Base-by-base conservation (phyloP, 2,888 invertebrate species). In the Drosophila macrospina region DNA sequence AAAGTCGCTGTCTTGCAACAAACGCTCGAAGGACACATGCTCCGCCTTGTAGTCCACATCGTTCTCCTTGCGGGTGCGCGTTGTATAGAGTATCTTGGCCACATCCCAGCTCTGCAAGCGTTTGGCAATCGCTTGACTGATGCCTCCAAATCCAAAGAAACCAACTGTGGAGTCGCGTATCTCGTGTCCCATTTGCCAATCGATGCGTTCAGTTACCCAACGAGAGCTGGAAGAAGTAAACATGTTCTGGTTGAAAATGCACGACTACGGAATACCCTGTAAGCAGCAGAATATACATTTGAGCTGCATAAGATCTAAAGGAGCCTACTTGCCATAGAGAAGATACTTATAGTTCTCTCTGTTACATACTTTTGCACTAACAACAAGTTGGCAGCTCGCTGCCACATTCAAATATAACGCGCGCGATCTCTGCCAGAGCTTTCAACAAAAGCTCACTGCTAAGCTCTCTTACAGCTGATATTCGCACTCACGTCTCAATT, bases 81-180 rank as follows among this genome's bases (percentile, higher is more conserved):
- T 96, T 48, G 93, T 93, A 90, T 97, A 98, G 0, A 98, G 86
- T 61, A 98, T 94, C 84, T 93, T 93, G 4, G 93, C 92, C 0
- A 96, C 94, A 77, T 95, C 95, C 90, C 98, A 98, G 0, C 96
- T 93, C 76, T 95, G 94, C 0, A 98, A 92, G 59, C 96, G 93
- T 83, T 94, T 93, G 0, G 96, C 97, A 10, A 98, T 95, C 56
- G 96, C 96, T 80, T 95, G 94, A 0, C 97, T 97, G 64, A 98
- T 97, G 78, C 97, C 93, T 1, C 98, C 98, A 82, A 96, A 94
- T 24, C 98, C 98, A 8, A 96, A 95, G 70, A 97, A 95, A 5
- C 98, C 98, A 1, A 98, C 95, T 0, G 96, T 97, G 5, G 97
- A 94, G 28, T 94, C 95, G 0, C 94, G 93, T 34, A 98, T 93